Evolutionary conservation across 2,113 vertebrate genomes (phyloP).

Genomic region (Scomber scombrus): DNA sequence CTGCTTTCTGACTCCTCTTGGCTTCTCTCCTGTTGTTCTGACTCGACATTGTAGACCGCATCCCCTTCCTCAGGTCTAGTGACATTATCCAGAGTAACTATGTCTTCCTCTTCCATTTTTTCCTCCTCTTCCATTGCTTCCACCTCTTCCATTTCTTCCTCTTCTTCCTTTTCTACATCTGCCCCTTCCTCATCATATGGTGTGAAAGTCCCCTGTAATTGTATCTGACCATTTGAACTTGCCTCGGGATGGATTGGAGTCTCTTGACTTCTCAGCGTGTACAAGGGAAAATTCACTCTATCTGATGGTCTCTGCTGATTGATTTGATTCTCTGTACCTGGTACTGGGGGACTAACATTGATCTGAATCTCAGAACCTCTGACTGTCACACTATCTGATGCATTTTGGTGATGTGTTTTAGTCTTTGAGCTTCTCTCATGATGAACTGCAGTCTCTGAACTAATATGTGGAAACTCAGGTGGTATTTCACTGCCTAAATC

Average conservation of each 20-base stretch:
- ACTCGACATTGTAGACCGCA: conserved; percentile 13
- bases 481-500: conserved; percentile 14
- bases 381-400: background rate
- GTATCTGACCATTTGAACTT: conserved; percentile 18
- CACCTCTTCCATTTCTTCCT: background rate
- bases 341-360: background rate
- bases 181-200: background rate
- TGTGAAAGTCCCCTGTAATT: background rate
- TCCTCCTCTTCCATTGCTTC: conserved; percentile 5
- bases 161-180: conserved; percentile 15
- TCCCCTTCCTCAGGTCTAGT: conserved; percentile 28
- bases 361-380: conserved; percentile 6
- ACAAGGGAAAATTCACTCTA: background rate
- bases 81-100: conserved; percentile 38
- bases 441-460: conserved; percentile 16
- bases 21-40: conserved; percentile 35
- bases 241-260: background rate
- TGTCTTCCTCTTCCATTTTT: conserved; percentile 15
- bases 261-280: conserved; percentile 1
- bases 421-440: conserved; percentile 14
- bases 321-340: conserved; percentile 21
- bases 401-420: conserved; percentile 2
- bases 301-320: conserved; percentile 12
- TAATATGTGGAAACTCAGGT: background rate
- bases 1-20: conserved; percentile 16